phyloP scores from a whole-genome alignment of 2,113 vertebrate species.

The Sapajus apella region DNA sequence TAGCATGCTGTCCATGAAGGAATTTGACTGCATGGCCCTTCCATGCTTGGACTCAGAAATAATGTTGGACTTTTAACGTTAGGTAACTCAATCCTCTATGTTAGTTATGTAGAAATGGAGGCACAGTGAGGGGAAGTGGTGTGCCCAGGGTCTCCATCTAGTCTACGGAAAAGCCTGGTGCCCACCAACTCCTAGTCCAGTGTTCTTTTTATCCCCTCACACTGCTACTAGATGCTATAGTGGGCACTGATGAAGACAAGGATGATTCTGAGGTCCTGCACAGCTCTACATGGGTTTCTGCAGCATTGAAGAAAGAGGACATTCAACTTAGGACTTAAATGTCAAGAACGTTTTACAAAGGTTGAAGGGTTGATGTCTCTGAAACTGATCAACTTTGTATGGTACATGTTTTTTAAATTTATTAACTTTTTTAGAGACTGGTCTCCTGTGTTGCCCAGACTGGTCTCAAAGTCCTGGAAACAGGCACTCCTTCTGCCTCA shows the following conservation, averaged over 20 bases:
- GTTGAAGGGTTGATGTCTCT: slow-evolving; percentile 14
- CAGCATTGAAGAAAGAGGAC: not conserved
- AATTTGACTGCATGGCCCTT: not conserved
- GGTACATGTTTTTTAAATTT: not conserved
- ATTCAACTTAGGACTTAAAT: not conserved
- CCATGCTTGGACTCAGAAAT: slow-evolving; percentile 40
- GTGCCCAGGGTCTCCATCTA: not conserved
- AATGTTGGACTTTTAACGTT: not conserved
- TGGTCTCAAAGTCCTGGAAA: not conserved
- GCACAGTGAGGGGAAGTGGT: not conserved
- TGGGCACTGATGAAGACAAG: not conserved
- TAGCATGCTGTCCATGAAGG: not conserved
- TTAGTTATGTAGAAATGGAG: slow-evolving; percentile 28
- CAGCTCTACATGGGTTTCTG: not conserved
- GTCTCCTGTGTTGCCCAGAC: not conserved
- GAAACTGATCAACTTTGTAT: slow-evolving; percentile 9
- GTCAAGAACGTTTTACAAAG: slow-evolving; percentile 26
- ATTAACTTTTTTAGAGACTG: not conserved
- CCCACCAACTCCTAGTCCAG: not conserved
- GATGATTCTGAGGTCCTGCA: not conserved
- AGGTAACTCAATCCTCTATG: not conserved
- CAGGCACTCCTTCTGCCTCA: not conserved
- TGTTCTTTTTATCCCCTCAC: not conserved
- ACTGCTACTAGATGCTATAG: not conserved
- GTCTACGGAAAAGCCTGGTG: not conserved